These are phyloP conservation scores for Genyomyrus donnyi DNA, from an alignment of 2,113 vertebrate genomes.

Conservation along the genomic window DNA sequence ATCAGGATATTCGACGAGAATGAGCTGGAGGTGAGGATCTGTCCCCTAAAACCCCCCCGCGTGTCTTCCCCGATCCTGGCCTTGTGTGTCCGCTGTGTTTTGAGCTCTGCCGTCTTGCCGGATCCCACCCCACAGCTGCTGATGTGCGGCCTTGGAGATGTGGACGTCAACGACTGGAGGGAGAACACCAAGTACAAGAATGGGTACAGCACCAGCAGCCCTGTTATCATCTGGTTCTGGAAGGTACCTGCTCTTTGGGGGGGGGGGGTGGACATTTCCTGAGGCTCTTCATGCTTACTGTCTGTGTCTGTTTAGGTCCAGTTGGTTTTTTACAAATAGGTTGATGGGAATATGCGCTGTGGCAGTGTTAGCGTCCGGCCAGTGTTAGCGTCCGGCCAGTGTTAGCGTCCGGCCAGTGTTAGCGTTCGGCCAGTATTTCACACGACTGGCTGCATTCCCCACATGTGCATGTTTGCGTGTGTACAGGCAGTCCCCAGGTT, in stretches of 20 bases:
- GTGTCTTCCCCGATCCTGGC: background rate
- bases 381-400: no score
- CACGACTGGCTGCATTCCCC: background rate
- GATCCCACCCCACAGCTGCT: constrained; percentile 63
- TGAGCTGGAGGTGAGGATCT: constrained; percentile 83
- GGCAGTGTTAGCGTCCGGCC: background rate
- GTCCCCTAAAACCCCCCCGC: background rate
- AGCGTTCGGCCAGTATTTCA: background rate
- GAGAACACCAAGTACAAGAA: constrained; percentile 94
- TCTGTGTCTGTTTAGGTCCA: background rate
- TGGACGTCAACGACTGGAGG: constrained; percentile 92
- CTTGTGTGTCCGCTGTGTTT: background rate
- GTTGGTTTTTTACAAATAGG: background rate
- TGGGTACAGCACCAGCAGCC: constrained; percentile 73
- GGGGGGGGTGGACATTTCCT: background rate
- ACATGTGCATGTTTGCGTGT: background rate
- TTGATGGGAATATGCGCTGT: background rate
- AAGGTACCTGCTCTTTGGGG: constrained; percentile 58
- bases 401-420: background rate
- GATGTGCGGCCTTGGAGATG: constrained; percentile 94
- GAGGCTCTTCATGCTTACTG: background rate
- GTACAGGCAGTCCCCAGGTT: no score
- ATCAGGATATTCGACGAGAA: constrained; percentile 99
- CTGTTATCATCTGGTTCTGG: constrained; percentile 96
- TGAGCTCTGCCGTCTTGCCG: background rate